These are phyloP conservation scores for Zaprionus lineosus DNA, from an alignment of 2,888 invertebrate genomes.

Conservation along the genomic window DNA sequence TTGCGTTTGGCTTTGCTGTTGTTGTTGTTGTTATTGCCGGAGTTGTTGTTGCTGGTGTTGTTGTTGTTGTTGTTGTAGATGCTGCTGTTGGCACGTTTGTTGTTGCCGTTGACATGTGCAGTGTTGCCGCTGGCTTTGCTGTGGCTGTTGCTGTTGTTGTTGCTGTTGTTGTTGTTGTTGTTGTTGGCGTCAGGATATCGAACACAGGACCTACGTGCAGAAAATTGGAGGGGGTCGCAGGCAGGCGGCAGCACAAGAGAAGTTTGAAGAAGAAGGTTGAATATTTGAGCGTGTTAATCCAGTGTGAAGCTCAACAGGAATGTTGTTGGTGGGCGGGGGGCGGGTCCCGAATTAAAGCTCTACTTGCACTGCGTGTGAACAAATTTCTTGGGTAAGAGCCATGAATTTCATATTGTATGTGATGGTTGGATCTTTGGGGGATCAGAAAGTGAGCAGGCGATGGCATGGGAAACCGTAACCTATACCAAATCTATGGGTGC, in stretches of 20 bases:
- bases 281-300: conserved; percentile 81
- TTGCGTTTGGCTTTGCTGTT: conserved; percentile 67
- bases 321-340: conserved; percentile 33
- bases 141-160: conserved; percentile 16
- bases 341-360: conserved; percentile 40
- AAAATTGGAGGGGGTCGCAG: conserved; percentile 37
- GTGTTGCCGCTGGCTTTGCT: too few relatives aligned
- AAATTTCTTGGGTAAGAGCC: conserved; percentile 33
- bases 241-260: conserved; percentile 79
- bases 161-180: conserved; percentile 29
- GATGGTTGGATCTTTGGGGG: too few relatives aligned
- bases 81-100: conserved; percentile 39
- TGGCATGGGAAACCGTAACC: too few relatives aligned
- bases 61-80: conserved; percentile 20
- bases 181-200: conserved; percentile 47
- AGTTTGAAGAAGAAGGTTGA: conserved; percentile 75
- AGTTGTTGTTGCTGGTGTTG: conserved; percentile 19
- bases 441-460: too few relatives aligned
- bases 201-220: conserved; percentile 47
- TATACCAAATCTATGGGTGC: too few relatives aligned
- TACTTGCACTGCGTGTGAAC: conserved; percentile 37
- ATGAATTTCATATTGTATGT: conserved; percentile 71
- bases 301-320: conserved; percentile 57
- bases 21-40: conserved; percentile 17
- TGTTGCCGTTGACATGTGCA: conserved; percentile 15